Conservation (phyloP, 2,797 vertebrate genomes). For the Gallinago stenura region DNA sequence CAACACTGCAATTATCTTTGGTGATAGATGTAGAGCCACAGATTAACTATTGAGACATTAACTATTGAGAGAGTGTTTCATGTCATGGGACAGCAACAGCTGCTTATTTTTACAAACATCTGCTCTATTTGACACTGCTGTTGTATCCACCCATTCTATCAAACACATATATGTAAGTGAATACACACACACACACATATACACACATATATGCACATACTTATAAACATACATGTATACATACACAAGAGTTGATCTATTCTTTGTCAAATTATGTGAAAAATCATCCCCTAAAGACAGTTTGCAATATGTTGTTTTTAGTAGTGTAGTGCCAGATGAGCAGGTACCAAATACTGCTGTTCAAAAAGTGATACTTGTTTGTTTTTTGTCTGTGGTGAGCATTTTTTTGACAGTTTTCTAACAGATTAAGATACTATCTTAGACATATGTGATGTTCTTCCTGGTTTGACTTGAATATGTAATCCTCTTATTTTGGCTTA, state of each 20-base stretch:
- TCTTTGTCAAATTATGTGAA: background rate
- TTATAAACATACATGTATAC: background rate
- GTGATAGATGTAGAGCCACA: background rate
- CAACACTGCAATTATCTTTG: slow-evolving; percentile 8
- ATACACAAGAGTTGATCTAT: background rate
- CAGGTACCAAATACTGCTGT: background rate
- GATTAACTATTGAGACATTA: background rate
- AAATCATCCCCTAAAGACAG: background rate
- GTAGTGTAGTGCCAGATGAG: background rate
- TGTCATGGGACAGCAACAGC: background rate
- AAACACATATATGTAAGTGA: rapidly evolving
- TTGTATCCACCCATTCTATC: background rate
- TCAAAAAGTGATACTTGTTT: background rate
- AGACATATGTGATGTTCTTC: background rate
- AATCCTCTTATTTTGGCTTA: background rate
- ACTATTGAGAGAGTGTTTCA: background rate
- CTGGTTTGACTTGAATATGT: background rate
- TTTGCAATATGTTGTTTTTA: background rate
- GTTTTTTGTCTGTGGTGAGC: background rate
- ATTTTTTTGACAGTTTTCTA: background rate
- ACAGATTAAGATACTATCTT: background rate
- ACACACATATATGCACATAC: background rate
- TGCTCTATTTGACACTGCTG: background rate
- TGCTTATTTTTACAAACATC: background rate
- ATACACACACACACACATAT: background rate